phyloP scores from a whole-genome alignment of 92 coral and sea anemone genomes.

The Epizoanthus fatuus region DNA sequence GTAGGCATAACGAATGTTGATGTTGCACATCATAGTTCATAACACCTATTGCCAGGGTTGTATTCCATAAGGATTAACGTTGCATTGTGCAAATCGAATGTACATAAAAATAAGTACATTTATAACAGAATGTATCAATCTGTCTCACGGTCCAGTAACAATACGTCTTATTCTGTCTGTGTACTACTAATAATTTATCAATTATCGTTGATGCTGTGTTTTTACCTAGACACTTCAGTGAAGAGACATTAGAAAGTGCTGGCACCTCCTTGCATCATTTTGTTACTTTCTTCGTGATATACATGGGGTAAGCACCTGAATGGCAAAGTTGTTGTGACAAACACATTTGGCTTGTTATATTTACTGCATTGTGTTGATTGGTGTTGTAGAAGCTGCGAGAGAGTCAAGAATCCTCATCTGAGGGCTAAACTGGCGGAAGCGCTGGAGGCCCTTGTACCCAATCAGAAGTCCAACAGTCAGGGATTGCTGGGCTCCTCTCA shows the following conservation, averaged over 20 bases:
- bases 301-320: conserved; percentile 81
- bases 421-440: conserved; percentile 98
- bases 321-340: not conserved
- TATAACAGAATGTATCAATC: too few species aligned
- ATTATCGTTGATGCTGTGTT: not conserved
- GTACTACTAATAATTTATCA: not conserved
- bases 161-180: too few species aligned
- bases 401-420: conserved; percentile 95
- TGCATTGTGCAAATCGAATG: too few species aligned
- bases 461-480: conserved; percentile 53
- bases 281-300: conserved; percentile 91
- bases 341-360: not conserved
- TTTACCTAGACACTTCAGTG: conserved; percentile 88
- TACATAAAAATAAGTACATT: too few species aligned
- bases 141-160: too few species aligned
- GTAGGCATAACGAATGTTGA: too few species aligned
- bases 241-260: conserved; percentile 91
- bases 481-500: conserved; percentile 64
- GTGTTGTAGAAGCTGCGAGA: conserved; percentile 80
- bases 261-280: conserved; percentile 88
- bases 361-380: not conserved
- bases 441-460: conserved; percentile 88
- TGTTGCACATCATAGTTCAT: too few species aligned
- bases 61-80: too few species aligned
- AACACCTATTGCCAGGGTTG: too few species aligned